Base-by-base conservation (phyloP, 2,888 invertebrate genomes). In the Tiliacea aurago region DNA sequence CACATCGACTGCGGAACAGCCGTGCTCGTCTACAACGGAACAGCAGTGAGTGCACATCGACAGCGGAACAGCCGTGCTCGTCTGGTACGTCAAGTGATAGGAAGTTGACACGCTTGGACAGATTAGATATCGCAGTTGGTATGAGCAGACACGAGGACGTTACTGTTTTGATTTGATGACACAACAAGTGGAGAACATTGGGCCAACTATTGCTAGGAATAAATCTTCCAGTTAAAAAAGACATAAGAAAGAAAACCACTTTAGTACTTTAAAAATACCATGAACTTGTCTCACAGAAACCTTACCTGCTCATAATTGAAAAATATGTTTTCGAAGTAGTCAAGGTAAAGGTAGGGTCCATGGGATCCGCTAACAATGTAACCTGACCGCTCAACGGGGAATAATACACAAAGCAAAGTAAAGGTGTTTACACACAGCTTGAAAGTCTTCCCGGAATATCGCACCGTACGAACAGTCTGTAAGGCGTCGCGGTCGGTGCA, bases 351-450 rank as follows among this genome's bases (percentile, higher is more conserved):
- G 56, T 33, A 28, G 66, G 71, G 55, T 37, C 51, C 70, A 10
- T 2, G 62, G 53, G 43, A n/a, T 41, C 61, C 23, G 18, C 59
- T 71, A 51, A 86, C 84, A 84, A 78, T 78, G 86, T 86, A 80
- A 83, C 86, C 78, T 77, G 85, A 83, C 76, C 84, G 78, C 61
- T 61, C 41, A 13, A 18, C 58, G 55, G 53, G 73, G 58, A 67
- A 73, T 55, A 49, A 37, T 61, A 84, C 72, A 80, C 83, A 78
- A 73, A 78, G 64, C 63, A n/a, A 47, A 63, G 41, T 72, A 71
- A 76, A 86, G 70, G 70, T 85, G 86, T 85, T 81, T 83, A 45
- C 66, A 66, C 74, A 71, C 73, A 74, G 75, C 73, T 73, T 59
- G 37, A 53, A 20, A 20, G 51, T 15, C 43, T 83, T 85, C 83